phyloP scores from a whole-genome alignment of 2,888 invertebrate species.

The Cheiracanthium punctorium region DNA sequence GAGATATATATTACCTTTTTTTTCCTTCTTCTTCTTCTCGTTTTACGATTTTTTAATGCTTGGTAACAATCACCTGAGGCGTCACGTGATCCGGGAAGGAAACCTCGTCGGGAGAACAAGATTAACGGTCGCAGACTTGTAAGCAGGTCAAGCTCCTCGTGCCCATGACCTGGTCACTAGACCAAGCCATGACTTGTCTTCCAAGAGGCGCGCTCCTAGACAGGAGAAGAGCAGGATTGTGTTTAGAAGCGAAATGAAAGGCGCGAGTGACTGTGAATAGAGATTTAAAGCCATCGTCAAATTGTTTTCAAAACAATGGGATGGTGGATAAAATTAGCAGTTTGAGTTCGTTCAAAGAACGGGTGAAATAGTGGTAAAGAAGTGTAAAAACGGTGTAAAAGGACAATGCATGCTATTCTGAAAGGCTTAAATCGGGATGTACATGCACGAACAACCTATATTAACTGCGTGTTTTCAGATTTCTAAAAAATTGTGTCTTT shows the following conservation, averaged over 20 bases:
- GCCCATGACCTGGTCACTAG: conserved; percentile 65
- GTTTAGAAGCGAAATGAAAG: neutral
- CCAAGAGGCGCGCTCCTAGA: neutral
- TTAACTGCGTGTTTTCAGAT: too few relatives aligned
- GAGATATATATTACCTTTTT: too few relatives aligned
- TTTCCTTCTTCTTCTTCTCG: neutral
- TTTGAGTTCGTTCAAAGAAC: too few relatives aligned
- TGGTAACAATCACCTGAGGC: conserved; percentile 29
- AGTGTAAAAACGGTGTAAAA: too few relatives aligned
- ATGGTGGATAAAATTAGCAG: too few relatives aligned
- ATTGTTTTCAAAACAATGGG: too few relatives aligned
- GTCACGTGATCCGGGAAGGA: conserved; percentile 25
- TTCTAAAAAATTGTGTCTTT: too few relatives aligned
- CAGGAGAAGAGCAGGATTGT: neutral
- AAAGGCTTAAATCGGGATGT: too few relatives aligned
- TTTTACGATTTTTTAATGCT: neutral
- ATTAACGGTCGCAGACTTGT: neutral
- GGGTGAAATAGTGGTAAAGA: too few relatives aligned
- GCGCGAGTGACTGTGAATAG: neutral
- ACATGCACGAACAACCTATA: too few relatives aligned
- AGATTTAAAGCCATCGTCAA: too few relatives aligned
- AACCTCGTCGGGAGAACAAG: neutral
- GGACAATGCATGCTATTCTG: too few relatives aligned
- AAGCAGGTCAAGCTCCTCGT: conserved; percentile 46
- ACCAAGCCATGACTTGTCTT: conserved; percentile 21